phyloP scores from a whole-genome alignment of 1,140 invertebrate species.

The Aphelenchoides besseyi region DNA sequence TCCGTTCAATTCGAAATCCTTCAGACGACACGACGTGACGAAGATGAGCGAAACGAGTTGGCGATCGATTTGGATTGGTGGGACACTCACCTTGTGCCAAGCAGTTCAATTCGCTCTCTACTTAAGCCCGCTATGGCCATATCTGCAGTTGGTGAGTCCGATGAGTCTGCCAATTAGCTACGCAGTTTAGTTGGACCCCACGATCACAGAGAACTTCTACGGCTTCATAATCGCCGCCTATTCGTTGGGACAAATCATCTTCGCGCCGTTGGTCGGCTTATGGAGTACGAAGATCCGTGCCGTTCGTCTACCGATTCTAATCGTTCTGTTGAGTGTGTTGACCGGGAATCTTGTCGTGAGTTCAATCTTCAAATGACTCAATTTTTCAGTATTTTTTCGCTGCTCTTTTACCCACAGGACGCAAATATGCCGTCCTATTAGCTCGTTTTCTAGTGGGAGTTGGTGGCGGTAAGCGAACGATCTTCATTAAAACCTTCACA shows the following conservation, averaged over 20 bases:
- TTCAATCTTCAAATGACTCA: too few species aligned
- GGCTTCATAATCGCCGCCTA: conserved; percentile 64
- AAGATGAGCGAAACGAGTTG: neutral
- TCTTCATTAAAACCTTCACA: neutral
- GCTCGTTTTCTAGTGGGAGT: conserved; percentile 33
- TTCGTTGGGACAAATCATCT: conserved; percentile 63
- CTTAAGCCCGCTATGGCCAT: conserved; percentile 13
- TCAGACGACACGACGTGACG: too few species aligned
- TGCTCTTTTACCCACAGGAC: neutral
- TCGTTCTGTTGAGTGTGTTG: conserved; percentile 60
- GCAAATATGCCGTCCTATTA: conserved; percentile 38
- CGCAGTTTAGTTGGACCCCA: conserved; percentile 61
- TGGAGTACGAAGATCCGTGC: conserved; percentile 57
- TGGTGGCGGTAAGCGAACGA: conserved; percentile 51
- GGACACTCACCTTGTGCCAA: neutral
- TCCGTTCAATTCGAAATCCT: neutral
- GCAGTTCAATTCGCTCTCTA: conserved; percentile 18
- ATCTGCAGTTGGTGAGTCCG: conserved; percentile 5
- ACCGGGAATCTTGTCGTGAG: conserved; percentile 62
- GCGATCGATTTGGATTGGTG: neutral
- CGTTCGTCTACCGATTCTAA: conserved; percentile 58
- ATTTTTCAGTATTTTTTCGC: conserved; percentile 64
- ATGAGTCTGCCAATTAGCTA: too few species aligned
- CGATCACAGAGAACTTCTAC: conserved; percentile 58
- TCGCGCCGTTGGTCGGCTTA: conserved; percentile 63